Evolutionary conservation across 1,140 invertebrate species (phyloP).

Genomic region (Stegodyphus dumicola): DNA sequence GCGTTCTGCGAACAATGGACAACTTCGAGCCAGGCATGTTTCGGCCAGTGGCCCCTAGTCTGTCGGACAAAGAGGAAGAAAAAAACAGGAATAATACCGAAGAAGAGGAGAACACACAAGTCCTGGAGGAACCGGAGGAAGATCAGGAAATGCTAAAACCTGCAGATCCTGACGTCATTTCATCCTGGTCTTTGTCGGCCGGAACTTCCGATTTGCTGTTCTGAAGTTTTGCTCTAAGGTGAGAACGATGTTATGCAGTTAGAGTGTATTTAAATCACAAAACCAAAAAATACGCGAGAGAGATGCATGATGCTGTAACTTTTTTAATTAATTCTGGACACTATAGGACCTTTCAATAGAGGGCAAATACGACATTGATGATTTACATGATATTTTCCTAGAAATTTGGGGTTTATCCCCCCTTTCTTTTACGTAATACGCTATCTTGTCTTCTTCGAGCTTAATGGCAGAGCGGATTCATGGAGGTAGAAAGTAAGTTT

Average conservation of each 20-base stretch:
- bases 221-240: conserved; percentile 64
- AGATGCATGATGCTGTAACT: too few relatives aligned
- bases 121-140: conserved; percentile 17
- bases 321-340: too few relatives aligned
- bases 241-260: neutral
- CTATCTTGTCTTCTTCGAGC: too few relatives aligned
- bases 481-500: too few relatives aligned
- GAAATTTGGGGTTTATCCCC: too few relatives aligned
- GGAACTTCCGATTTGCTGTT: conserved; percentile 76
- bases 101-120: conserved; percentile 27
- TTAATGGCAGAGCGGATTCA: too few relatives aligned
- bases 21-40: conserved; percentile 58
- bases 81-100: neutral
- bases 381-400: too few relatives aligned
- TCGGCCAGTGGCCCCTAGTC: conserved; percentile 13
- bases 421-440: too few relatives aligned
- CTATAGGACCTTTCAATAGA: too few relatives aligned
- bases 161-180: conserved; percentile 71
- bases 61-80: neutral
- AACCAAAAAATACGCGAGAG: too few relatives aligned
- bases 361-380: too few relatives aligned
- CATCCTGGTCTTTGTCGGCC: conserved; percentile 74
- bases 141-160: conserved; percentile 73
- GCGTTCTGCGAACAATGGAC: conserved; percentile 47
- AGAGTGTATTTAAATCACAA: too few relatives aligned